Percentiles rank a stretch among this genome's conserved stretches.
Evolutionary conservation across 2,888 invertebrate genomes (phyloP).

Genomic region (Lomographa bimaculata): DNA sequence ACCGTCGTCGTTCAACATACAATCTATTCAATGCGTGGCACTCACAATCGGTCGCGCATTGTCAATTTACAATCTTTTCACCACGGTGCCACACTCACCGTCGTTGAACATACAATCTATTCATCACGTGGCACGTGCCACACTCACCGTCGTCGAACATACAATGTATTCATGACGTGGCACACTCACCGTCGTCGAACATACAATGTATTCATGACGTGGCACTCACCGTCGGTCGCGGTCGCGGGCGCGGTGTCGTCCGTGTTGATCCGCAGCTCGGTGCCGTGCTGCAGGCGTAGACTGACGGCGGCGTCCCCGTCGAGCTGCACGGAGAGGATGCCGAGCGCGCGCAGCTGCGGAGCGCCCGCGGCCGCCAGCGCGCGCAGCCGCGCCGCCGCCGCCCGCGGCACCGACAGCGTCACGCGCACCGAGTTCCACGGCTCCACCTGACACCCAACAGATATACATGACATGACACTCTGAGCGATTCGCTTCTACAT

Average conservation of each 20-base stretch:
- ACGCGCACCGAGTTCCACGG: constrained; percentile 99
- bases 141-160: too few species aligned
- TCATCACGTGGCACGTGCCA: too few species aligned
- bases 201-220: too few species aligned
- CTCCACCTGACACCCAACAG: constrained; percentile 93
- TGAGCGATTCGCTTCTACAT: too few species aligned
- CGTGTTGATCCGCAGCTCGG: constrained; percentile 70
- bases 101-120: too few species aligned
- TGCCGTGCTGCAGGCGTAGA: constrained; percentile 84
- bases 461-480: too few species aligned
- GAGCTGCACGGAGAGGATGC: constrained; percentile 97
- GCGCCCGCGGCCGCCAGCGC: constrained; percentile 96
- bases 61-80: too few species aligned
- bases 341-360: constrained; percentile 93
- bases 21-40: too few species aligned
- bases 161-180: too few species aligned
- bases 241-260: constrained; percentile 36
- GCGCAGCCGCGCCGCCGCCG: constrained; percentile 95
- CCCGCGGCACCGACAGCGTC: constrained; percentile 98
- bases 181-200: constrained; percentile 22
- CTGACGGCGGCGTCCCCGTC: constrained; percentile 93
- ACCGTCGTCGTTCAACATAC: too few species aligned
- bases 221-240: constrained; percentile 23
- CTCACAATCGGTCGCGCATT: too few species aligned
- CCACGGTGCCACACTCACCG: too few species aligned